A percentile compares a stretch with the other conserved stretches of the same genome.
These are phyloP conservation scores for Orestias chungarensis DNA, from an alignment of 2,797 vertebrate species.

Conservation along the genomic window DNA sequence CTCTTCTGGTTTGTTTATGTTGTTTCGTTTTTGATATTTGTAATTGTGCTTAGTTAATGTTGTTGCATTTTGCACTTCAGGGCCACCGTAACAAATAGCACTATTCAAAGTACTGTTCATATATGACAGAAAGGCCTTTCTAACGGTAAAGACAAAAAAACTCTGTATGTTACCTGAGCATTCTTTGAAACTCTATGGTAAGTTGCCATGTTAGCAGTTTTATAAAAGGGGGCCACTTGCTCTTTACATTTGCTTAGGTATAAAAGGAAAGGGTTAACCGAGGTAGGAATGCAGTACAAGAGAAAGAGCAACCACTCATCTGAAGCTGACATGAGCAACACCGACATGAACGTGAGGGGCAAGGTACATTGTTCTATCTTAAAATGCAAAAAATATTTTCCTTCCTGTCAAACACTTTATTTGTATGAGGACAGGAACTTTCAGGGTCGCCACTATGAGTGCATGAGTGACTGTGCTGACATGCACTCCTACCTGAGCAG, in stretches of 20 bases:
- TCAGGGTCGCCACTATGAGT: slow-evolving; percentile 18
- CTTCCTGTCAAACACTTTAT: neutral
- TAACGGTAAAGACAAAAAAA: slow-evolving; percentile 38
- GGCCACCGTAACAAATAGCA: no score
- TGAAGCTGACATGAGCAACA: slow-evolving; percentile 61
- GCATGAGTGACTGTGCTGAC: slow-evolving; percentile 70
- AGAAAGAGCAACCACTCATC: slow-evolving; percentile 45
- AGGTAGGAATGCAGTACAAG: slow-evolving; percentile 50
- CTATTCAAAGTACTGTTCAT: neutral
- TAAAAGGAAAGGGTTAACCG: slow-evolving; percentile 76
- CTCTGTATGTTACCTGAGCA: slow-evolving; percentile 28
- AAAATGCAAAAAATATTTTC: neutral
- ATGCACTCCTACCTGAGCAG: slow-evolving; percentile 61
- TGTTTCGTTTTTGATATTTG: no score
- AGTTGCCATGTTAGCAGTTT: slow-evolving; percentile 66
- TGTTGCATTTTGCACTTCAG: no score
- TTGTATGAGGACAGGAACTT: neutral
- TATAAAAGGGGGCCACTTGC: slow-evolving; percentile 44
- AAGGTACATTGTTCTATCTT: slow-evolving; percentile 47
- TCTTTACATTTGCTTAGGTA: slow-evolving; percentile 63
- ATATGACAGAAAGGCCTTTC: slow-evolving; percentile 48
- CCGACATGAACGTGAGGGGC: slow-evolving; percentile 67
- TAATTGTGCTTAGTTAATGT: no score
- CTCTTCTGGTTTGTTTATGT: no score
- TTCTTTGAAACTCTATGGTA: slow-evolving; percentile 52